These are phyloP conservation scores for Nannobrachium achirus DNA, from an alignment of 2,113 vertebrate genomes.

Conservation along the genomic window DNA sequence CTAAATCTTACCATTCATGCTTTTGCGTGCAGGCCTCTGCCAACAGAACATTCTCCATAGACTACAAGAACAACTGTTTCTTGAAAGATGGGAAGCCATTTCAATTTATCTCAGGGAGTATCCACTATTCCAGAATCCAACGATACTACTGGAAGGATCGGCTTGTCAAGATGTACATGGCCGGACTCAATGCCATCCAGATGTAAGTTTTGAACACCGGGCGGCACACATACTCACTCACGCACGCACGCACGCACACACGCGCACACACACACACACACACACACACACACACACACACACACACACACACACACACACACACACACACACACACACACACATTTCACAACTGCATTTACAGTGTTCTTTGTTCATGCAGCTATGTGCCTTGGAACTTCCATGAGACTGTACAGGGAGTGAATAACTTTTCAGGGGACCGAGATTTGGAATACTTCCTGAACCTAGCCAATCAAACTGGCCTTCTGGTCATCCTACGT, in stretches of 20 bases:
- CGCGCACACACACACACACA: not conserved
- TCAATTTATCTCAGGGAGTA: slow-evolving; percentile 92
- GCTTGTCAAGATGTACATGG: slow-evolving; percentile 92
- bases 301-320: not conserved
- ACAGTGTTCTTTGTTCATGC: slow-evolving; percentile 26
- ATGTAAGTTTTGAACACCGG: slow-evolving; percentile 80
- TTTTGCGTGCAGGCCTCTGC: slow-evolving; percentile 59
- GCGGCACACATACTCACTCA: not conserved
- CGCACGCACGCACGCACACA: not conserved
- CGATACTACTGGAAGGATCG: slow-evolving; percentile 90
- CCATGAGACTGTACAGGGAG: slow-evolving; percentile 85
- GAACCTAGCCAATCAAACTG: slow-evolving; percentile 85
- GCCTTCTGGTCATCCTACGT: slow-evolving; percentile 92
- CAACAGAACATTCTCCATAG: slow-evolving; percentile 84
- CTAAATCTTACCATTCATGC: not conserved
- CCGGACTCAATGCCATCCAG: slow-evolving; percentile 89
- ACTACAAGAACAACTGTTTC: slow-evolving; percentile 85
- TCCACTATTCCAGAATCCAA: slow-evolving; percentile 92
- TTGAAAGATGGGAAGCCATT: slow-evolving; percentile 87
- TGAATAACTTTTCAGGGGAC: slow-evolving; percentile 87
- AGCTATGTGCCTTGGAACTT: slow-evolving; percentile 98
- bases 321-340: not conserved
- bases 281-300: not conserved
- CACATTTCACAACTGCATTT: not conserved
- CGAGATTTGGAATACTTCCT: slow-evolving; percentile 89